Evolutionary conservation across 2,888 invertebrate genomes (phyloP).

Genomic region (Aspidapion aeneum): DNA sequence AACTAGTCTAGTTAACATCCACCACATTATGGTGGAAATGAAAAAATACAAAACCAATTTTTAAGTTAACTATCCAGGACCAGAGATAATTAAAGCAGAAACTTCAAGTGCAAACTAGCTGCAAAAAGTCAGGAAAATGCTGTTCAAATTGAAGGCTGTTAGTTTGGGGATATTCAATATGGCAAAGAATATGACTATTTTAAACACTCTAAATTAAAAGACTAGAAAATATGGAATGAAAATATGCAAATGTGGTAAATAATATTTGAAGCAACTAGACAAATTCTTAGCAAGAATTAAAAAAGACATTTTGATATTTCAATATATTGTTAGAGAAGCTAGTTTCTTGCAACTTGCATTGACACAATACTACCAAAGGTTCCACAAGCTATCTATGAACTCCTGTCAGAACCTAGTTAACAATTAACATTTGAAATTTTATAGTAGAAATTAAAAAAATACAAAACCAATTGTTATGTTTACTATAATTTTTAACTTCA

Average conservation of each 20-base stretch:
- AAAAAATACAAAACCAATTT: constrained; percentile 91
- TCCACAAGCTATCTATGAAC: constrained; percentile 91
- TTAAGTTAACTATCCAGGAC: constrained; percentile 61
- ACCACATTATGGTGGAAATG: constrained; percentile 98
- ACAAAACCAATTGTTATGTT: constrained; percentile 65
- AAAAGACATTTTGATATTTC: constrained; percentile 95
- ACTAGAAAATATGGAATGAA: constrained; percentile 70
- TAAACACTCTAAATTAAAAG: constrained; percentile 71
- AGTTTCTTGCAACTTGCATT: constrained; percentile 91
- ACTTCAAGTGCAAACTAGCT: constrained; percentile 88
- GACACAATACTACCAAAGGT: constrained; percentile 95
- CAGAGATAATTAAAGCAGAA: constrained; percentile 94
- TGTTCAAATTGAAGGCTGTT: constrained; percentile 91
- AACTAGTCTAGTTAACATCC: constrained; percentile 93
- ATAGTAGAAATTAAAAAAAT: constrained; percentile 99
- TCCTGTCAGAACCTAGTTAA: constrained; percentile 81
- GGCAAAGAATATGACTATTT: constrained; percentile 92
- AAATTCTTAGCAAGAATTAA: constrained; percentile 89
- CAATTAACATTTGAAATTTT: constrained; percentile 95
- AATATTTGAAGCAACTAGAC: constrained; percentile 95
- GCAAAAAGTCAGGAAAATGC: constrained; percentile 91
- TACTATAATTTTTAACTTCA: too few species aligned
- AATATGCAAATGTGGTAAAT: constrained; percentile 81
- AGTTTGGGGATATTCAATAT: constrained; percentile 95
- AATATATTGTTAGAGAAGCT: constrained; percentile 93